A percentile compares a stretch with the other conserved stretches of the same genome.
Conservation (phyloP, 2,113 vertebrate genomes). For the Oreochromis tanganicae region DNA sequence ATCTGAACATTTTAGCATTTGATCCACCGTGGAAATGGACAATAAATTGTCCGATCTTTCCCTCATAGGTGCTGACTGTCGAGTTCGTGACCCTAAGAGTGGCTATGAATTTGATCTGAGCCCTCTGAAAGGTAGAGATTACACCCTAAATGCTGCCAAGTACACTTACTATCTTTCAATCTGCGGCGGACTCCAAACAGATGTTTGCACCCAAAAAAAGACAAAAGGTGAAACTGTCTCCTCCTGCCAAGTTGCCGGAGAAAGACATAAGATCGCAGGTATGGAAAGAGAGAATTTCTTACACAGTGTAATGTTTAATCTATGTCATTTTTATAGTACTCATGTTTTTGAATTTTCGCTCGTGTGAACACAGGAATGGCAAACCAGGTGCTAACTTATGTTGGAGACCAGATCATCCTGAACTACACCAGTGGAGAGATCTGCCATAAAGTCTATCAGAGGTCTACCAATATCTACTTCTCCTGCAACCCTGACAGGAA, state of each 20-base stretch:
- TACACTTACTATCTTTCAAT: conserved; percentile 87
- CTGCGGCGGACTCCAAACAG: conserved; percentile 71
- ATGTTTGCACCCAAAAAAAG: conserved; percentile 55
- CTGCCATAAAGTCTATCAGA: conserved; percentile 83
- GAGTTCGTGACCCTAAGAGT: conserved; percentile 81
- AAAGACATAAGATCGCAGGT: conserved; percentile 82
- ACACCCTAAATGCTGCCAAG: conserved; percentile 58
- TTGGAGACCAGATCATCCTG: conserved; percentile 86
- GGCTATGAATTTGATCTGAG: conserved; percentile 81
- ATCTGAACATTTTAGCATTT: neutral
- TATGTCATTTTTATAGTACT: neutral
- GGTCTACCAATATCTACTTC: conserved; percentile 88
- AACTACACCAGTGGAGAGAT: conserved; percentile 86
- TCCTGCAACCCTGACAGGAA: conserved; percentile 79
- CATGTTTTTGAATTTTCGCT: neutral
- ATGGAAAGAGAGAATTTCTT: neutral
- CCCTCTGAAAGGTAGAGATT: conserved; percentile 73
- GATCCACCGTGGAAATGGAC: neutral
- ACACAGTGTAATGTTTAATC: neutral
- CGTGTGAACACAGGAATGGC: conserved; percentile 67
- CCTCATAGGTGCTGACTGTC: conserved; percentile 79
- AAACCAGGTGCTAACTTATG: conserved; percentile 79
- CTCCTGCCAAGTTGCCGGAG: conserved; percentile 77
- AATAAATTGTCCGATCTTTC: neutral
- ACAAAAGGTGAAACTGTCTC: conserved; percentile 48